These are phyloP conservation scores for Petrophora chlorosata DNA, from an alignment of 2,888 invertebrate species.

Conservation along the genomic window DNA sequence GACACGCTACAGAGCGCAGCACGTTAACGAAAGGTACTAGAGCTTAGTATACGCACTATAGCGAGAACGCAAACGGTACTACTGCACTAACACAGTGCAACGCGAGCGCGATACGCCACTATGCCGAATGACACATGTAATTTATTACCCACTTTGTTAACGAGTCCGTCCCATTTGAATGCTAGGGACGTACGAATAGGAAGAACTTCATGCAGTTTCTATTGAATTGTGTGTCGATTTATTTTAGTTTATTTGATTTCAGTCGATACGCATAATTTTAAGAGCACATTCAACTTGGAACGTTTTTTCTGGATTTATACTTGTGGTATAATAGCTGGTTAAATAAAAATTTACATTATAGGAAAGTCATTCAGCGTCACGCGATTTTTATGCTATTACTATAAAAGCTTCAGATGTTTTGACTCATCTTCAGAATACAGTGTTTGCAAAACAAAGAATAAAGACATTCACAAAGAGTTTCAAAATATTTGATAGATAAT, in stretches of 20 bases:
- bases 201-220: constrained; percentile 1
- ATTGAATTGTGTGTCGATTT: constrained; percentile 1
- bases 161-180: too few species aligned
- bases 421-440: too few species aligned
- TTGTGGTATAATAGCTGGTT: constrained; percentile 2
- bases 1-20: neutral
- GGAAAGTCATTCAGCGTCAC: too few species aligned
- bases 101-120: constrained; percentile 1
- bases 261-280: constrained; percentile 17
- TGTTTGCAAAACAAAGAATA: constrained; percentile 45
- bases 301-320: constrained; percentile 2
- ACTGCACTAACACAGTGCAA: too few species aligned
- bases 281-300: constrained; percentile 12
- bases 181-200: neutral
- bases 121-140: too few species aligned
- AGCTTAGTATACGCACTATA: too few species aligned
- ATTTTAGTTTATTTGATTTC: neutral
- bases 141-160: too few species aligned
- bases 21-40: too few species aligned
- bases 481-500: neutral
- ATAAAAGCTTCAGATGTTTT: constrained; percentile 1
- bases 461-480: neutral
- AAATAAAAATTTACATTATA: neutral
- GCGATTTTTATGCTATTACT: neutral
- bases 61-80: too few species aligned